Conservation (phyloP, 2,888 invertebrate genomes). For the Drosophila anomalata region DNA sequence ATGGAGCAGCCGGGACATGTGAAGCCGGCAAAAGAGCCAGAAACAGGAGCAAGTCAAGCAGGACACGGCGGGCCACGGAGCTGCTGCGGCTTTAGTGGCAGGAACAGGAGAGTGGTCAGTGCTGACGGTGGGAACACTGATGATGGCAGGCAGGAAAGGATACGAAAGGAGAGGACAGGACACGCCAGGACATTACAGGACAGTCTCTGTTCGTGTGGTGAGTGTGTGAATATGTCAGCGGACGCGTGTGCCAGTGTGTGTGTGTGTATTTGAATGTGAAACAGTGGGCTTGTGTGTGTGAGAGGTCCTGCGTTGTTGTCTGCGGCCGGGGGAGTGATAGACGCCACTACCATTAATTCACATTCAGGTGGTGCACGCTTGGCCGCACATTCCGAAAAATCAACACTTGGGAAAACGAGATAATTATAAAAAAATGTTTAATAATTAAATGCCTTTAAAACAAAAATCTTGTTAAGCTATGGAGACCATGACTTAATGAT, state of each 20-base stretch:
- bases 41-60: slow-evolving; percentile 36
- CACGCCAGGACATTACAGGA: slow-evolving; percentile 18
- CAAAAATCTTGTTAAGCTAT: too few species aligned
- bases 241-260: slow-evolving; percentile 41
- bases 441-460: background rate
- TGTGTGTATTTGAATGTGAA: slow-evolving; percentile 7
- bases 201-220: slow-evolving; percentile 42
- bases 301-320: slow-evolving; percentile 53
- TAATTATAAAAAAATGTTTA: background rate
- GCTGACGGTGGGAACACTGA: slow-evolving; percentile 14
- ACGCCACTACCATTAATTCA: slow-evolving; percentile 79
- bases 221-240: slow-evolving; percentile 62
- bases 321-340: slow-evolving; percentile 74
- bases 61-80: slow-evolving; percentile 23
- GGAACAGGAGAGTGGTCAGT: slow-evolving; percentile 24
- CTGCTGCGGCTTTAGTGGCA: slow-evolving; percentile 22
- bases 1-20: slow-evolving; percentile 29
- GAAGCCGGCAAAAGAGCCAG: slow-evolving; percentile 27
- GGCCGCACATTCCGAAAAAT: slow-evolving; percentile 56
- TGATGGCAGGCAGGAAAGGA: slow-evolving; percentile 33
- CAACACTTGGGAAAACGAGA: slow-evolving; percentile 12
- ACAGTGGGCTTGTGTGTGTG: slow-evolving; percentile 1
- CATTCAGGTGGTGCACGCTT: slow-evolving; percentile 77
- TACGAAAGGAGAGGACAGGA: slow-evolving; percentile 3
- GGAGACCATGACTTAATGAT: too few species aligned